Base-by-base conservation (phyloP, 1,140 invertebrate genomes). In the Trichomalopsis sarcophagae region DNA sequence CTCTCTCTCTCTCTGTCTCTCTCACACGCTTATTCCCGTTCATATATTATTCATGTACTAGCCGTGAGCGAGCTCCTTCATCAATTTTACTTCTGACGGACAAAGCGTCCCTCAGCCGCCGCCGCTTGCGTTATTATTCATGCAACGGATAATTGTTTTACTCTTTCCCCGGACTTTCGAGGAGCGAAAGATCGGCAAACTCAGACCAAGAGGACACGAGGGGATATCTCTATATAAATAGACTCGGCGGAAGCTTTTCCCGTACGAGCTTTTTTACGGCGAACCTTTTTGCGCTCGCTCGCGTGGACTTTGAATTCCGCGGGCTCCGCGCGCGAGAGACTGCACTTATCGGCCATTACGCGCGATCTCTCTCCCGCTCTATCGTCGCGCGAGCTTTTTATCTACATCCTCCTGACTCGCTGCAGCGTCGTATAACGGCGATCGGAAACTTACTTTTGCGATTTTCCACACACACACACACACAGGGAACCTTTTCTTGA, bases 391-490 rank as follows among this genome's bases (percentile, higher is more conserved):
- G 27, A 27, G 50, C 62, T 79, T 79, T 66, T 33, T 62, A 79
- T 79, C 62, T 79, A 66, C 33, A 36, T 79, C 77, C 55, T 33
- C 27, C 40, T 44, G 10, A 44, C 40, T 44, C 40, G 10, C 9
- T 44, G 27, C 27, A 27, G 27, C 40, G 7, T 62, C 55, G 55
- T 62, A 36, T 36, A 62, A 74, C 36, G 73, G 0, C 17, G 27
- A 74, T 40, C 73, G 73, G 73, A 74, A 74, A 40, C 33, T 74
- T 74, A 74, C 36, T 74, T 74, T 73, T 36, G 69, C 14, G 33
- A 74, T 71, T 30, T 71, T 30, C 10, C 23, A 71, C 30, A 1
- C 27, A 27, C 27, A 27, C 27, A 27, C 27, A 27, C 27, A 27
- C 27, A 13, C 7, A 10, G 3, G 69, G 7, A 27, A 27, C 10